phyloP scores from a whole-genome alignment of 2,797 vertebrate genomes.

The Megaceryle alcyon region DNA sequence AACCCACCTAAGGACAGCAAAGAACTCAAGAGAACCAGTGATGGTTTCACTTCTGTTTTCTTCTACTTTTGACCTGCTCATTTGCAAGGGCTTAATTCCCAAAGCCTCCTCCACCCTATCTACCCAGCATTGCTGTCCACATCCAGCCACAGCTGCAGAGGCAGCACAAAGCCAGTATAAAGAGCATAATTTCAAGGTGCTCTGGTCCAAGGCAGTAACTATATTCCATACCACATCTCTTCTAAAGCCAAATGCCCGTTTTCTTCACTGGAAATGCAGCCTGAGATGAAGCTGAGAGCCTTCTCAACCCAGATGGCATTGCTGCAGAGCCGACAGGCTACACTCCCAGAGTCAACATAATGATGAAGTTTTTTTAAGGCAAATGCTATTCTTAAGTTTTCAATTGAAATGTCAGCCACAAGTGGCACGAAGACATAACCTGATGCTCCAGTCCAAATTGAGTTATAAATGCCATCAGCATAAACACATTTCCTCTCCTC shows the following conservation, averaged over 20 bases:
- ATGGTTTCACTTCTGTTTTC: not conserved
- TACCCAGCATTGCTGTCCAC: not conserved
- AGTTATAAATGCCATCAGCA: not conserved
- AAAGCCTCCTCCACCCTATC: not conserved
- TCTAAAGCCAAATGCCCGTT: not conserved
- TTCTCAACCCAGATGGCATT: not conserved
- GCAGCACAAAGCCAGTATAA: not conserved
- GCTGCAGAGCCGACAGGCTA: not conserved
- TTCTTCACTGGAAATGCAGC: not conserved
- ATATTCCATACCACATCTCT: not conserved
- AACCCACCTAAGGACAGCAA: not conserved
- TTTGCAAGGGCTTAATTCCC: not conserved
- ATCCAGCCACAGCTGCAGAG: accelerated
- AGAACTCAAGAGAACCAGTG: not conserved
- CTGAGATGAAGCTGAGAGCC: not conserved
- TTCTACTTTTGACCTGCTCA: not conserved
- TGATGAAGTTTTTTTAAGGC: accelerated
- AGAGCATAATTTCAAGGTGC: not conserved
- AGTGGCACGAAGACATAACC: not conserved
- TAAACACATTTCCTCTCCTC: not conserved
- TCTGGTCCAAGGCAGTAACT: not conserved
- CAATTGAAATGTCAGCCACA: not conserved
- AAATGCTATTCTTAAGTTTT: not conserved
- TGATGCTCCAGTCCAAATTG: not conserved
- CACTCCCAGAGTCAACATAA: not conserved